phyloP scores from a whole-genome alignment of 2,113 vertebrate species.

The Erinaceus europaeus region DNA sequence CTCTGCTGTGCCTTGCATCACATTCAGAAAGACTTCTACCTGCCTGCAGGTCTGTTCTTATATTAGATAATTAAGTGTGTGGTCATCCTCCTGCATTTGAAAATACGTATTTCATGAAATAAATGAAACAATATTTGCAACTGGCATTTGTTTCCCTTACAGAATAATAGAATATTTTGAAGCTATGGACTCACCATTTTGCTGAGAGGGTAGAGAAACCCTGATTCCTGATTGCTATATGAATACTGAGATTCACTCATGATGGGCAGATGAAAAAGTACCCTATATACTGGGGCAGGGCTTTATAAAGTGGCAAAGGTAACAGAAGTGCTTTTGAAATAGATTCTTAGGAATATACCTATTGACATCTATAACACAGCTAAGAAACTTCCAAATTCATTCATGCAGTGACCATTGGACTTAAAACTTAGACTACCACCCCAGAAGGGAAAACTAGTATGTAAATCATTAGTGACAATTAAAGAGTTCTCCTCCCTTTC shows the following conservation, averaged over 20 bases:
- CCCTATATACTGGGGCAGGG: neutral
- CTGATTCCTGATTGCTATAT: neutral
- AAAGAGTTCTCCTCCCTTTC: neutral
- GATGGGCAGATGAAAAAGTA: too few species aligned
- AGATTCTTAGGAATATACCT: neutral
- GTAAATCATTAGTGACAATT: neutral
- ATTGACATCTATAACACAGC: too few species aligned
- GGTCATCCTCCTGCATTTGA: neutral
- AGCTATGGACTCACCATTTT: neutral
- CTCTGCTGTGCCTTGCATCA: rapidly evolving
- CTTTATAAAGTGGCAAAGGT: neutral
- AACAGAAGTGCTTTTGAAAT: neutral
- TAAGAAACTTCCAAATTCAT: neutral
- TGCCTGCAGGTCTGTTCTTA: neutral
- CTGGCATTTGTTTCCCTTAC: neutral
- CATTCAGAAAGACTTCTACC: neutral
- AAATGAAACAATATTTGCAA: conserved; percentile 30
- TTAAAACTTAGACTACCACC: neutral
- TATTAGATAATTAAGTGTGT: neutral
- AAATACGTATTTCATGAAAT: conserved; percentile 43
- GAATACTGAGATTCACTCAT: neutral
- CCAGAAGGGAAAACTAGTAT: neutral
- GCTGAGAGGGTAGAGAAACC: neutral
- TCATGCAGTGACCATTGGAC: neutral
- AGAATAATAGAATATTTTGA: conserved; percentile 32